phyloP scores from a whole-genome alignment of 2,888 invertebrate species.

The Campaea margaritaria region DNA sequence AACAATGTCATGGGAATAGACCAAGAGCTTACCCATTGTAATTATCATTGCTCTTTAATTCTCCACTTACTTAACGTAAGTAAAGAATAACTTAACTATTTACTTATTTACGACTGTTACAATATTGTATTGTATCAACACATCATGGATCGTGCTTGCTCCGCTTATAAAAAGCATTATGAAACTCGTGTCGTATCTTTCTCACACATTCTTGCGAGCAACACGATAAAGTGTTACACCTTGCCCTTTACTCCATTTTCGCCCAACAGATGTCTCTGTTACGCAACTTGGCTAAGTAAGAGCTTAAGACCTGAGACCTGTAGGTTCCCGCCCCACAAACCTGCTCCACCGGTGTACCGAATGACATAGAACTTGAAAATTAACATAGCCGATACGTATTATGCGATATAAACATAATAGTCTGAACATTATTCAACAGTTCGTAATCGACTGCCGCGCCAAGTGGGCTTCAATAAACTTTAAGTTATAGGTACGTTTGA shows the following conservation, averaged over 20 bases:
- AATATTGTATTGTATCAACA: too few relatives aligned
- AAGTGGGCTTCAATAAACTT: slow-evolving; percentile 31
- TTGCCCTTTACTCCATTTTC: neutral
- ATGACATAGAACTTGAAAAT: slow-evolving; percentile 81
- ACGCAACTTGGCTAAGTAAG: neutral
- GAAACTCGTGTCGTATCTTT: too few relatives aligned
- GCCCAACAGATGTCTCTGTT: neutral
- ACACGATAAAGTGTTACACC: too few relatives aligned
- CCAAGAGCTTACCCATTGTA: slow-evolving; percentile 7
- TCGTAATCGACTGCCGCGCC: slow-evolving; percentile 46
- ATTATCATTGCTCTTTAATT: neutral
- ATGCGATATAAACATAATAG: slow-evolving; percentile 65
- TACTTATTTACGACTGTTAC: neutral
- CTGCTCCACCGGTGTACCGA: slow-evolving; percentile 58
- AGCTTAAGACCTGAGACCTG: slow-evolving; percentile 12
- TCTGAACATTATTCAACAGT: slow-evolving; percentile 59
- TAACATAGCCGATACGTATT: slow-evolving; percentile 61
- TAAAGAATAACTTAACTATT: neutral
- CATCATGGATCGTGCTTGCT: too few relatives aligned
- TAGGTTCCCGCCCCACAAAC: slow-evolving; percentile 47
- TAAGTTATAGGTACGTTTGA: neutral
- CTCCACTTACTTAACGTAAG: neutral
- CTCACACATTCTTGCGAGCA: too few relatives aligned
- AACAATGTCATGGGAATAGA: slow-evolving; percentile 15
- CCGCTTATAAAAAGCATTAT: too few relatives aligned